A percentile compares a stretch with the other conserved stretches of the same genome.
Conservation (phyloP, 2,797 vertebrate species). For the Pitangus sulphuratus region DNA sequence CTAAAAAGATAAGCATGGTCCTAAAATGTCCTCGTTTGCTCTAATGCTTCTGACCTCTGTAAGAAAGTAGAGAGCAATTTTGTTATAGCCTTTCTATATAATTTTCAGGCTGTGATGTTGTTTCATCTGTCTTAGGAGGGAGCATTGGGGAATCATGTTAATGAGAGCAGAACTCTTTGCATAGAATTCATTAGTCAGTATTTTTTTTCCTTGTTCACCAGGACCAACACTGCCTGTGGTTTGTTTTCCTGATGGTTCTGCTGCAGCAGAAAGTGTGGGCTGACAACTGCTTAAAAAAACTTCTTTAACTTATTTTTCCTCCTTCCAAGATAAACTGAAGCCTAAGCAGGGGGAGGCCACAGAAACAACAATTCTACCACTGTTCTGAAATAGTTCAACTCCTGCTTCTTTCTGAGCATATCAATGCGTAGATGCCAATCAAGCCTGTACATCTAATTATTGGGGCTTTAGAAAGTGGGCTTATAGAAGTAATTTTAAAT, state of each 20-base stretch:
- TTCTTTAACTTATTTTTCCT: neutral
- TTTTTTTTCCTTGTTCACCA: neutral
- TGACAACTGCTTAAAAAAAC: neutral
- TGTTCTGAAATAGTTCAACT: neutral
- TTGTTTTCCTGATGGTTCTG: neutral
- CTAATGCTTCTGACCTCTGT: neutral
- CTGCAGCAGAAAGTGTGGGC: neutral
- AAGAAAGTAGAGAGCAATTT: neutral
- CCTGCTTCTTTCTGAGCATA: neutral
- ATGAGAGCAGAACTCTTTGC: neutral
- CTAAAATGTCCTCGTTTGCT: neutral
- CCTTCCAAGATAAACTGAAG: neutral
- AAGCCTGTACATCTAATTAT: neutral
- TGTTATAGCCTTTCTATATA: rapidly evolving
- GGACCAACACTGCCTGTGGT: neutral
- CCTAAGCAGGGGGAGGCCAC: neutral
- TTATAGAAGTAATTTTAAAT: neutral
- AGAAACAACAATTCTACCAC: neutral
- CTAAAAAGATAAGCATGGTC: neutral
- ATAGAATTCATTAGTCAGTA: neutral
- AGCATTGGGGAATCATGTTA: neutral
- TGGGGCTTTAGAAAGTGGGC: neutral
- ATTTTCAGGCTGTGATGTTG: neutral
- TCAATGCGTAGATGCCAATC: neutral
- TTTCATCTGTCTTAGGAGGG: neutral